phyloP scores from a whole-genome alignment of 37 sponge, comb jelly and placozoan genomes.

The Beroe ovata region DNA sequence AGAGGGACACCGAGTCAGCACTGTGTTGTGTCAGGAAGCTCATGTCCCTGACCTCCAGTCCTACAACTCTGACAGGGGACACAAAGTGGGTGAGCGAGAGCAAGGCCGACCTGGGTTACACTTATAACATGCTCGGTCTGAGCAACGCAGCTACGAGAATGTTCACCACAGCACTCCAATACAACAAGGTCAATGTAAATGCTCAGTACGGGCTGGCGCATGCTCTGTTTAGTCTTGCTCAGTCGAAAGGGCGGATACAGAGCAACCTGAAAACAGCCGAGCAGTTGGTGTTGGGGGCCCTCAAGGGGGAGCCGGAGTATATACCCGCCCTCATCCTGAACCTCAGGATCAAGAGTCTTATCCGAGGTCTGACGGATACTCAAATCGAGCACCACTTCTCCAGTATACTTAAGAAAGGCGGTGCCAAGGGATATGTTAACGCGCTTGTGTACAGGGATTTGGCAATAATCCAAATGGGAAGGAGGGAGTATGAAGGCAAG shows the following conservation, averaged over 20 bases:
- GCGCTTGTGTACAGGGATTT: slow-evolving; percentile 13
- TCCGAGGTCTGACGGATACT: neutral
- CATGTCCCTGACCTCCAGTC: neutral
- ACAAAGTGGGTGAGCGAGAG: slow-evolving; percentile 14
- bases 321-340: neutral
- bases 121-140: slow-evolving; percentile 29
- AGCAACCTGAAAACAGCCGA: neutral
- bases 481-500: neutral
- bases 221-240: neutral
- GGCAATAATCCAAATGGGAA: neutral
- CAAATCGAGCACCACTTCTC: neutral
- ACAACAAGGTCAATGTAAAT: neutral
- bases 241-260: neutral
- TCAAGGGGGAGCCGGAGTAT: neutral
- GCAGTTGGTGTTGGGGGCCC: neutral
- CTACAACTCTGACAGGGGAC: slow-evolving; percentile 6
- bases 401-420: neutral
- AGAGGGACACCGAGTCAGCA: neutral
- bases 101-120: slow-evolving; percentile 55
- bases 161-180: slow-evolving; percentile 6
- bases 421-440: neutral
- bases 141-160: slow-evolving; percentile 48
- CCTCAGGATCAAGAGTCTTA: neutral
- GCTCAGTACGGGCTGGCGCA: slow-evolving; percentile 22
- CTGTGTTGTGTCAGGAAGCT: slow-evolving; percentile 15